These are phyloP conservation scores for Lamellibrachia luymesi DNA, from an alignment of 1,140 invertebrate genomes.

Conservation along the genomic window DNA sequence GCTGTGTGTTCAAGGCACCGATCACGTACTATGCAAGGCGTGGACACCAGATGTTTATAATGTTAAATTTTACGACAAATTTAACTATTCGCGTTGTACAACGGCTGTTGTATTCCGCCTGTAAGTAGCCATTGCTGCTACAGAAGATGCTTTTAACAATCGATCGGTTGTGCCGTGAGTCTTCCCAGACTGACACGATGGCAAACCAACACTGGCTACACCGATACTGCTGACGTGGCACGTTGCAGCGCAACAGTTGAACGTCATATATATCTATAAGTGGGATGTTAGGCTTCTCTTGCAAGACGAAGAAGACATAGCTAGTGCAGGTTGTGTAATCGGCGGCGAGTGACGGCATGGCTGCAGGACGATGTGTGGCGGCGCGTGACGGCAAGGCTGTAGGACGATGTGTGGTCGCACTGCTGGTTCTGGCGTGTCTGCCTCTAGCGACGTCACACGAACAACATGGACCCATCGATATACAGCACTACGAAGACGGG, in stretches of 20 bases:
- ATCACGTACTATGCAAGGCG: neutral
- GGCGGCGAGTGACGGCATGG: no score
- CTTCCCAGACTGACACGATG: neutral
- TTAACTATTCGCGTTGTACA: neutral
- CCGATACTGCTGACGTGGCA: neutral
- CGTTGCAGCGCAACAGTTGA: neutral
- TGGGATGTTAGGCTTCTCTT: neutral
- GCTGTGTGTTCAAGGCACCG: neutral
- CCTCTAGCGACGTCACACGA: neutral
- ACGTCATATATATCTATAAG: neutral
- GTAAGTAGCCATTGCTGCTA: neutral
- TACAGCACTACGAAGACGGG: constrained; percentile 50
- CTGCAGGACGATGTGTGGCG: neutral
- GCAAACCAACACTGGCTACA: neutral
- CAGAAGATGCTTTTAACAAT: neutral
- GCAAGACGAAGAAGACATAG: neutral
- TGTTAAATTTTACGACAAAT: neutral
- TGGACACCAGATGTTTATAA: neutral
- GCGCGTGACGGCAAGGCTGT: neutral
- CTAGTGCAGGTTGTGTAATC: no score
- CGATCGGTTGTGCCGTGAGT: neutral
- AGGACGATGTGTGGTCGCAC: neutral
- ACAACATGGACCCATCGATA: neutral
- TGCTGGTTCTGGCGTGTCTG: neutral
- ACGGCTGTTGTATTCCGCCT: neutral